Conservation (phyloP, 2,888 invertebrate species). For the Peribatodes rhomboidaria region DNA sequence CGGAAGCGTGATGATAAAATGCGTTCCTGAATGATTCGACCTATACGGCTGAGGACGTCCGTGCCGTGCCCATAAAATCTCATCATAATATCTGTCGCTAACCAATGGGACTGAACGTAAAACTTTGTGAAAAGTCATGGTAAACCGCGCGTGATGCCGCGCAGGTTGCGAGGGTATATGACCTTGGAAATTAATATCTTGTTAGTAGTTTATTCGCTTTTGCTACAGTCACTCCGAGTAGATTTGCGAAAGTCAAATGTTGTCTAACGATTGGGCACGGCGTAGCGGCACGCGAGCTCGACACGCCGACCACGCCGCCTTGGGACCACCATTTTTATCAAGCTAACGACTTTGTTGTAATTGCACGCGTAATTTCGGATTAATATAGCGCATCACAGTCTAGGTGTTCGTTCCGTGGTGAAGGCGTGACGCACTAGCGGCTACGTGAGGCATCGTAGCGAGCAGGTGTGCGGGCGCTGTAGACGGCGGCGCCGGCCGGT, state of each 20-base stretch:
- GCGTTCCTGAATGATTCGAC: slow-evolving; percentile 8
- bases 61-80: slow-evolving; percentile 25
- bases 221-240: slow-evolving; percentile 64
- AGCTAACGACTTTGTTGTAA: slow-evolving; percentile 47
- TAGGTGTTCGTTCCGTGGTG: slow-evolving; percentile 31
- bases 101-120: slow-evolving; percentile 29
- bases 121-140: slow-evolving; percentile 38
- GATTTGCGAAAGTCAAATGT: slow-evolving; percentile 76
- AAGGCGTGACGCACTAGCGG: slow-evolving; percentile 36
- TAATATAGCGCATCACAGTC: slow-evolving; percentile 41
- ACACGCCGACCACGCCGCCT: slow-evolving; percentile 55
- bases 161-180: slow-evolving; percentile 45
- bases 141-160: slow-evolving; percentile 40
- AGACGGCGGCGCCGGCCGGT: slow-evolving; percentile 53
- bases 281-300: slow-evolving; percentile 73
- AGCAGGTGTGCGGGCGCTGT: slow-evolving; percentile 48
- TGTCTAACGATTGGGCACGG: slow-evolving; percentile 79
- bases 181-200: slow-evolving; percentile 67
- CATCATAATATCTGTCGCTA: slow-evolving; percentile 30
- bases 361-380: slow-evolving; percentile 47
- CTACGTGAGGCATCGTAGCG: slow-evolving; percentile 40
- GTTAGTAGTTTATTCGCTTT: slow-evolving; percentile 68
- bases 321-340: slow-evolving; percentile 47
- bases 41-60: slow-evolving; percentile 18
- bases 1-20: slow-evolving; percentile 8